These are phyloP conservation scores for Campoplex nolae DNA, from an alignment of 2,888 invertebrate genomes.

Conservation along the genomic window DNA sequence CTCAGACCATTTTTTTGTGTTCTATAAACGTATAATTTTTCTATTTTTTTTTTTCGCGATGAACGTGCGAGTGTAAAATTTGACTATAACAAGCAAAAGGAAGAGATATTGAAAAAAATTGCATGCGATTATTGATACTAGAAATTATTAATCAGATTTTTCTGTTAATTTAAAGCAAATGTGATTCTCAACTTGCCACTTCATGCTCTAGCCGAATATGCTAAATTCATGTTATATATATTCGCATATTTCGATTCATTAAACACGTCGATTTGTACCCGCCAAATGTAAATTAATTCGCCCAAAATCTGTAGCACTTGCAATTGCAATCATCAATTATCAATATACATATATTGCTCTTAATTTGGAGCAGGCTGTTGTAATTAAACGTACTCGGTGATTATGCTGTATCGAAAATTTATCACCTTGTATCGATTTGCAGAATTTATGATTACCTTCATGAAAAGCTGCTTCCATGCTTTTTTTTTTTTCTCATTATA, in stretches of 20 bases:
- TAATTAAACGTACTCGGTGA: slow-evolving; percentile 9
- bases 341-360: slow-evolving; percentile 10
- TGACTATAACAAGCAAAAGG: neutral
- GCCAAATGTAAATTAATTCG: slow-evolving; percentile 11
- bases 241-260: slow-evolving; percentile 20
- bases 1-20: neutral
- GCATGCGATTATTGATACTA: neutral
- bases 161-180: neutral
- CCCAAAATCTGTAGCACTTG: slow-evolving; percentile 9
- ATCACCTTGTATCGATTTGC: neutral
- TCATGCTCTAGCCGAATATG: neutral
- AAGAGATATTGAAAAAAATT: neutral
- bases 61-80: neutral
- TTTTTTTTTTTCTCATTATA: neutral
- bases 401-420: slow-evolving; percentile 6
- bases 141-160: neutral
- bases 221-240: slow-evolving; percentile 2
- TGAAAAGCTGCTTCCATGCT: neutral
- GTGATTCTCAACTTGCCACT: neutral
- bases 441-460: neutral
- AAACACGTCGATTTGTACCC: slow-evolving; percentile 1
- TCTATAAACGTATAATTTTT: neutral
- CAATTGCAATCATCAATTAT: slow-evolving; percentile 12
- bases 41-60: neutral
- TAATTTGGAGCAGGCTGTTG: slow-evolving; percentile 5